Conservation (phyloP, 2,888 invertebrate species). For the Caenorhabditis wallacei region DNA sequence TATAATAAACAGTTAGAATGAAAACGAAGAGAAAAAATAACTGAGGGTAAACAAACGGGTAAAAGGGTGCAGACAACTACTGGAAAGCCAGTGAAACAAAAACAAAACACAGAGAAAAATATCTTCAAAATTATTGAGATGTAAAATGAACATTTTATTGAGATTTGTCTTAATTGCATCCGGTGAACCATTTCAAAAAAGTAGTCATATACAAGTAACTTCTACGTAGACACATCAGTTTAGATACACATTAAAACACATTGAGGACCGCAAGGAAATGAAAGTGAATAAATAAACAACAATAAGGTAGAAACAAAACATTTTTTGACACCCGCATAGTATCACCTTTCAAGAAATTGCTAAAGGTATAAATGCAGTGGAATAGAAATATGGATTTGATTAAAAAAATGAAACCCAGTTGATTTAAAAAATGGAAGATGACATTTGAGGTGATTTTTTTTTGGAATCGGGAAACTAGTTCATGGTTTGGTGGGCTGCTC, state of each 20-base stretch:
- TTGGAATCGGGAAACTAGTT: slow-evolving; percentile 27
- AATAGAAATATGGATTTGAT: slow-evolving; percentile 7
- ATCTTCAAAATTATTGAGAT: neutral
- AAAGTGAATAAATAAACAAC: slow-evolving; percentile 9
- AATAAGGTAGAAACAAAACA: neutral
- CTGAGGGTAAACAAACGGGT: neutral
- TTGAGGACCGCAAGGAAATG: neutral
- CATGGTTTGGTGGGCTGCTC: neutral
- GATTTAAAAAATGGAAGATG: slow-evolving; percentile 10
- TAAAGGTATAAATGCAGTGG: slow-evolving; percentile 23
- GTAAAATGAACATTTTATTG: slow-evolving; percentile 16
- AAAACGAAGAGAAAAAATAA: neutral
- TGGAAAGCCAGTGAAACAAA: slow-evolving; percentile 49
- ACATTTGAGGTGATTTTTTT: slow-evolving; percentile 8
- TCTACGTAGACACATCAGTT: slow-evolving; percentile 32
- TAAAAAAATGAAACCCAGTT: neutral
- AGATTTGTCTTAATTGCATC: slow-evolving; percentile 30
- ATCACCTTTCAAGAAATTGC: slow-evolving; percentile 29
- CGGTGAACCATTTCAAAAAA: slow-evolving; percentile 18
- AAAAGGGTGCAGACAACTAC: slow-evolving; percentile 54
- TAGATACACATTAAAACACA: slow-evolving; percentile 5
- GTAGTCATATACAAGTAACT: slow-evolving; percentile 42
- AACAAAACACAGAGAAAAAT: neutral
- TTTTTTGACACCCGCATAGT: slow-evolving; percentile 31
- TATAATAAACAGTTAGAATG: slow-evolving; percentile 1